Evolutionary conservation across 2,888 invertebrate species (phyloP).

Genomic region (Spisula subtruncata): DNA sequence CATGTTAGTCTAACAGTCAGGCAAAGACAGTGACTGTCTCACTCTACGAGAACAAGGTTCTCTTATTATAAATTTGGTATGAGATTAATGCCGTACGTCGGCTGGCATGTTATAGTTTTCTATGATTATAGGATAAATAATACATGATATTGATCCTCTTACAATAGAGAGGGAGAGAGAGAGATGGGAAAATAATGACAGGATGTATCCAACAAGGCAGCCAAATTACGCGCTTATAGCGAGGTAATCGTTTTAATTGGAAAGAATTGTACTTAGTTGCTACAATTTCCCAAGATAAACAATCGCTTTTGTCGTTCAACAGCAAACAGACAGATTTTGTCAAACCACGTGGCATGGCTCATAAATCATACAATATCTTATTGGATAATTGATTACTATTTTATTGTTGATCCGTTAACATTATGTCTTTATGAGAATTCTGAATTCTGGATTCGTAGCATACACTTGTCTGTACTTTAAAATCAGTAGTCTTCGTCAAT

Average conservation of each 20-base stretch:
- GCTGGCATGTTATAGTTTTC: constrained; percentile 9
- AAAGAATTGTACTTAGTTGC: constrained; percentile 47
- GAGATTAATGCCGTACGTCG: background rate
- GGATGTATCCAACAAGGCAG: constrained; percentile 27
- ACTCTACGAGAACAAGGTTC: too few species aligned
- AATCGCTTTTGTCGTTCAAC: constrained; percentile 1
- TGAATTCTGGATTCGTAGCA: too few species aligned
- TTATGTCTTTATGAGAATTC: background rate
- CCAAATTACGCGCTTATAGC: constrained; percentile 44
- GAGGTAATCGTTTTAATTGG: constrained; percentile 53
- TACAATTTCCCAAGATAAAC: constrained; percentile 35
- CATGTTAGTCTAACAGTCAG: too few species aligned
- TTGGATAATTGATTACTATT: background rate
- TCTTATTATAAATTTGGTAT: background rate
- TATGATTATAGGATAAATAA: constrained; percentile 43
- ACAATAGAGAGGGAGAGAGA: background rate
- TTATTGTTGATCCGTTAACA: constrained; percentile 13
- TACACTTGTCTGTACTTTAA: too few species aligned
- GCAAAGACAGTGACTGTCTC: too few species aligned
- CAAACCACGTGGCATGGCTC: background rate
- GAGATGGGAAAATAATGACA: constrained; percentile 44
- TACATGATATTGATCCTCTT: constrained; percentile 42
- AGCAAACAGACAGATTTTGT: constrained; percentile 21
- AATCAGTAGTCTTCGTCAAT: too few species aligned
- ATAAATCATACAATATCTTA: constrained; percentile 2